Conservation (phyloP, 2,888 invertebrate genomes). For the Morpho achilles region DNA sequence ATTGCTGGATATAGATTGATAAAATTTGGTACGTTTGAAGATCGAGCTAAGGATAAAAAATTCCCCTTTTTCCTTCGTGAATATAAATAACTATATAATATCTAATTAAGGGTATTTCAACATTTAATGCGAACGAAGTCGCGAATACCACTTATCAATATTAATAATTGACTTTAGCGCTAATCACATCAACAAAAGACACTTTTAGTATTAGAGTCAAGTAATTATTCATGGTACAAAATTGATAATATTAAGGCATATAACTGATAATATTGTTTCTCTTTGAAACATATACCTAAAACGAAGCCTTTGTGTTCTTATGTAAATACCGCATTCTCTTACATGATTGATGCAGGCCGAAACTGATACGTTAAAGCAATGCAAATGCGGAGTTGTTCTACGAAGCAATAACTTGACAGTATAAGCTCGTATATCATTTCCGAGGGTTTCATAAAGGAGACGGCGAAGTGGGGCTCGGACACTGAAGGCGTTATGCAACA, state of each 20-base stretch:
- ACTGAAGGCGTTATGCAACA: constrained; percentile 74
- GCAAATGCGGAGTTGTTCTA: constrained; percentile 50
- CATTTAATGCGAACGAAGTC: too few relatives aligned
- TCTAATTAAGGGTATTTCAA: too few relatives aligned
- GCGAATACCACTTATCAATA: too few relatives aligned
- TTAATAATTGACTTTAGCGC: too few relatives aligned
- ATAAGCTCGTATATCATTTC: constrained; percentile 64
- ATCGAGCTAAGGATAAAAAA: too few relatives aligned
- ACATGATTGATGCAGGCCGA: constrained; percentile 36
- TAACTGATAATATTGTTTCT: constrained; percentile 1
- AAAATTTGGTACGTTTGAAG: too few relatives aligned
- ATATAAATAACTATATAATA: too few relatives aligned
- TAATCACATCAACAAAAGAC: too few relatives aligned
- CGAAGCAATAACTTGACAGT: constrained; percentile 67
- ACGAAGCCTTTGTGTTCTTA: constrained; percentile 9
- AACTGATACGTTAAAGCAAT: constrained; percentile 41
- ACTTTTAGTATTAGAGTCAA: too few relatives aligned
- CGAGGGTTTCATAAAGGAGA: constrained; percentile 69
- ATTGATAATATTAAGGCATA: not conserved
- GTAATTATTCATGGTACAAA: not conserved
- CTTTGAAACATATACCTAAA: not conserved
- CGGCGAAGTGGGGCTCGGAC: constrained; percentile 57
- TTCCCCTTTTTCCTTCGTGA: too few relatives aligned
- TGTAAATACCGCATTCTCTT: constrained; percentile 7
- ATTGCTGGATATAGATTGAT: too few relatives aligned